Base-by-base conservation (phyloP, 2,797 vertebrate genomes). In the Euthynnus affinis region DNA sequence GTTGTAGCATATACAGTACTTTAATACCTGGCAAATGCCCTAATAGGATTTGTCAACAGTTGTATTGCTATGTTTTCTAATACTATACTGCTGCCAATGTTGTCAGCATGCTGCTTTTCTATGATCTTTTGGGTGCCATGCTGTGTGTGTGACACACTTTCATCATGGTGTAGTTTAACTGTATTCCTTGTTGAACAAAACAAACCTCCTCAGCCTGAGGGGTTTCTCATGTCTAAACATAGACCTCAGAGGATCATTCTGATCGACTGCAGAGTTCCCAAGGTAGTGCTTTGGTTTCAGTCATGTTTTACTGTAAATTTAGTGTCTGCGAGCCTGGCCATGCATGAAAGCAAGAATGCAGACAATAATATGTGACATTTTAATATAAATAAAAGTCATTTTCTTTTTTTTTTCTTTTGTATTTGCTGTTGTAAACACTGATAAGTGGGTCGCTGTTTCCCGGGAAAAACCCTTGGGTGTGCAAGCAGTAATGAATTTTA, bases 111-210 rank as follows among this genome's bases (percentile, higher is more conserved):
- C 83, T 18, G 61, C 49, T 78, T 83, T 80, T 81, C 84, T 87
- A 57, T 77, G 83, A 90, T 90, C 85, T 90, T 85, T 91, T 84
- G 68, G 88, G 73, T 78, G 57, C 70, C 87, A 55, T 37, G 85
- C 84, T 84, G 87, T 60, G 84, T 76, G 83, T 87, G 79, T 80
- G 88, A 92, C 87, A 90, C 75, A 71, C 88, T 93, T 91, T 92
- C 82, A 92, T 93, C 89, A 77, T 23, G 71, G 34, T 75, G 86
- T 76, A 76, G 86, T 87, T 86, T 79, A 77, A 87, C 83, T 81
- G 80, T 81, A 80, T 87, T 88, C 76, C 82, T 87, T 56, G 80
- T 85, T 85, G 88, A 90, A 90, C 83, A 86, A 90, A 90, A 88
- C 89, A 93, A 92, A 86, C 87, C 82, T 79, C 71, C 46, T 77